Evolutionary conservation across 2,113 vertebrate species (phyloP), one percentile per base, ranked within the genome.

Genomic region (Mionectes macconnelli): DNA sequence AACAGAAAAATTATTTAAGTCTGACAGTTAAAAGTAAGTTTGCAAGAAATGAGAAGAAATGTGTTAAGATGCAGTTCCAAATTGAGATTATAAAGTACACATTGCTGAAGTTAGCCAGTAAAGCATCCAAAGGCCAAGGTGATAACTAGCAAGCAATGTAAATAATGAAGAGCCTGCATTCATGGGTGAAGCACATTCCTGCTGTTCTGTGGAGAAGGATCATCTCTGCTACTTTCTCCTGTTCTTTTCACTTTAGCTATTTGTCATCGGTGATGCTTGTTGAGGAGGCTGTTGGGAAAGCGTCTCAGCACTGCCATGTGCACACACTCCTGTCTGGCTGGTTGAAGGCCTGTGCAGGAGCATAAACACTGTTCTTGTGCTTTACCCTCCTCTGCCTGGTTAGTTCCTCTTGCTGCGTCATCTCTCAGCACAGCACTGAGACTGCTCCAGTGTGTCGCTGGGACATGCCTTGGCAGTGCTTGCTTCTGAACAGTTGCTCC

Each of bases 191-290:
- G 27, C 70, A 28, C 56, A 9, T 49, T 37, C 56, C 67, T 63
- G 35, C 74, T 79, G 2, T 20, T 53, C 31, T 37, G 27, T 9
- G 31, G 35, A 25, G 39, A 25, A 42, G 56, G 22, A 37, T 37
- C 5, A 2, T 37, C 68, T 77, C 40, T 52, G 40, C 68, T 10
- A 0, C 19, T 47, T 86, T 42, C 72, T 80, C 37, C 8, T 30
- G 2, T 69, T 66, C 67, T 47, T 68, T 66, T 44, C 63, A 5
- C 37, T n/a, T 47, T 18, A 39, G 40, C 78, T 14, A 0, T 47
- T 8, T 14, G 33, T 39, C 2, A 0, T 35, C 1, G 1, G 4
- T 10, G 10, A 24, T 42, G 42, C 30, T 66, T 19, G 40, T 37
- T 47, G 63, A 60, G 17, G 67, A 69, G 68, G 39, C 76, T 12